phyloP scores from a whole-genome alignment of 2,888 invertebrate species.

The Cheilosia scutellata region DNA sequence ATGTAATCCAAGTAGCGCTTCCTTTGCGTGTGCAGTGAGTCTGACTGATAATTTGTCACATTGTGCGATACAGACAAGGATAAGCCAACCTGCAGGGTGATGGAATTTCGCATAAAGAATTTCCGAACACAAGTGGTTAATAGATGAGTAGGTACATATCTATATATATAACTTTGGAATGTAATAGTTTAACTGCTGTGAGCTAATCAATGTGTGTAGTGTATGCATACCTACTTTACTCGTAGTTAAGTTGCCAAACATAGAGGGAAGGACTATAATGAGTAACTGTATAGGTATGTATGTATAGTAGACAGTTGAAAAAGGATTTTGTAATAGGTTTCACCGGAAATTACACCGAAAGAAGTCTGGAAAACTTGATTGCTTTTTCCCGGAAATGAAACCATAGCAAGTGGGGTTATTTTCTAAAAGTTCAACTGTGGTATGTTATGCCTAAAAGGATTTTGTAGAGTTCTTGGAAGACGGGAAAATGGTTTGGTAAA shows the following conservation, averaged over 20 bases:
- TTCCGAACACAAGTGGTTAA: constrained; percentile 24
- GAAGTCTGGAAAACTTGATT: too few species aligned
- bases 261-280: neutral
- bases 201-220: constrained; percentile 25
- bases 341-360: too few species aligned
- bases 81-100: neutral
- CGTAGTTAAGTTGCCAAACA: neutral
- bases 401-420: too few species aligned
- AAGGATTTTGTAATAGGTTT: too few species aligned
- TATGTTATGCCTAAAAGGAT: too few species aligned
- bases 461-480: too few species aligned
- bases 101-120: constrained; percentile 16
- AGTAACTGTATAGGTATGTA: neutral
- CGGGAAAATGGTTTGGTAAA: too few species aligned
- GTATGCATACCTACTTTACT: too few species aligned
- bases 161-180: neutral
- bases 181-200: constrained; percentile 6
- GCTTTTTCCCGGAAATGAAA: too few species aligned
- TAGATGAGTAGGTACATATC: neutral
- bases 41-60: constrained; percentile 36
- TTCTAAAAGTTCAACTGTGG: too few species aligned
- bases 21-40: neutral
- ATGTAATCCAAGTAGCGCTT: constrained; percentile 31
- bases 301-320: neutral
- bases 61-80: constrained; percentile 12